Evolutionary conservation across 2,113 vertebrate species (phyloP).

Genomic region (Nycticorax nycticorax): DNA sequence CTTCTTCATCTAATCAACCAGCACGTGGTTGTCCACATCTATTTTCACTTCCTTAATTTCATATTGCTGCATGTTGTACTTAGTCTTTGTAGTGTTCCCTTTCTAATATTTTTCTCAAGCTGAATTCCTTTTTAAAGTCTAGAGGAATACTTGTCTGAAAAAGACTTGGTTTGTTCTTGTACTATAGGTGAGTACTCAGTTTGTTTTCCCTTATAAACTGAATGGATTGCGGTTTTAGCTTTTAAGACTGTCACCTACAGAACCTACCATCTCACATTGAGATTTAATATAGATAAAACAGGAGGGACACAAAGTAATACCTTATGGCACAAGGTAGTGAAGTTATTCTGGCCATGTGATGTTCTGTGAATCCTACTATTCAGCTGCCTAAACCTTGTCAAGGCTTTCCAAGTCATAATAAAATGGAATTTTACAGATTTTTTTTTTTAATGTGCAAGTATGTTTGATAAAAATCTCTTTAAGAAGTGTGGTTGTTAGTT

Average conservation of each 20-base stretch:
- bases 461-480: neutral
- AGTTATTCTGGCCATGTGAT: neutral
- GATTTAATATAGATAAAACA: neutral
- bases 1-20: neutral
- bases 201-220: neutral
- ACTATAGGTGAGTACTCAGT: neutral
- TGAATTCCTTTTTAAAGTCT: neutral
- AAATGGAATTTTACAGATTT: neutral
- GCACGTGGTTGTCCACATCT: neutral
- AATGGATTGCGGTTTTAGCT: neutral
- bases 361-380: neutral
- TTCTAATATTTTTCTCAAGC: neutral
- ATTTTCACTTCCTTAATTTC: neutral
- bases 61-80: neutral
- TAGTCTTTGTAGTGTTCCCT: neutral
- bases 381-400: neutral
- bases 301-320: neutral
- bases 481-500: neutral
- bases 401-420: neutral
- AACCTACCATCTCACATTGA: neutral
- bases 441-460: neutral
- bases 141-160: neutral
- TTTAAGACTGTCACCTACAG: neutral
- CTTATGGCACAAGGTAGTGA: neutral
- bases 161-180: neutral